phyloP scores from a whole-genome alignment of 2,113 vertebrate genomes.

The Helogale parvula region DNA sequence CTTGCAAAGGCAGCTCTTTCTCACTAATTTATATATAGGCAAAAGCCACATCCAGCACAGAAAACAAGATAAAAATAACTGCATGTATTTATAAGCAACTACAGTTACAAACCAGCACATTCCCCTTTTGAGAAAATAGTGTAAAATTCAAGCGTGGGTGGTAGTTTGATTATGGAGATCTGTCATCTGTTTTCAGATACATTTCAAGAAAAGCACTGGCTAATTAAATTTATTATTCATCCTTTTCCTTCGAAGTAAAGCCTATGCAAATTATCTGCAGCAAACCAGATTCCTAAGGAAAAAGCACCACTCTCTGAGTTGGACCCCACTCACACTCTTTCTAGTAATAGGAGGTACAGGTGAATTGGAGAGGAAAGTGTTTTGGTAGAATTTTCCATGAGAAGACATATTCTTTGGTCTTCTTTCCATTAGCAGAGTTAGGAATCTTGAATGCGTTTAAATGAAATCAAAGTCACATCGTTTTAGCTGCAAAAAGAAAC shows the following conservation, averaged over 20 bases:
- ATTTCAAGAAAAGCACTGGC: conserved; percentile 64
- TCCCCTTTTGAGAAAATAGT: conserved; percentile 63
- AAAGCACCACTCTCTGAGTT: neutral
- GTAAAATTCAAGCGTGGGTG: conserved; percentile 65
- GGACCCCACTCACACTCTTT: conserved; percentile 16
- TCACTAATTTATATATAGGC: conserved; percentile 61
- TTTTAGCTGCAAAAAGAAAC: neutral
- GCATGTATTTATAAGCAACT: conserved; percentile 62
- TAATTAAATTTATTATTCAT: conserved; percentile 78
- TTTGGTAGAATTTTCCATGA: neutral
- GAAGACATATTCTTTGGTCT: neutral
- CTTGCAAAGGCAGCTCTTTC: conserved; percentile 53
- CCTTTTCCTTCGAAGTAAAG: conserved; percentile 61
- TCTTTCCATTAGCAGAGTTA: neutral
- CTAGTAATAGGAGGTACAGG: neutral
- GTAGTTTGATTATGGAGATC: conserved; percentile 71
- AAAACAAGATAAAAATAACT: conserved; percentile 77
- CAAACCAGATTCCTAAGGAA: neutral
- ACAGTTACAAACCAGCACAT: conserved; percentile 63
- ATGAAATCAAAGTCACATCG: neutral
- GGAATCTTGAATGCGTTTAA: neutral
- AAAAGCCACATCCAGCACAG: conserved; percentile 49
- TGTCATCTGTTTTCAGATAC: conserved; percentile 73
- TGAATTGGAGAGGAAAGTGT: neutral
- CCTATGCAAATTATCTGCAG: conserved; percentile 19